Conservation (phyloP, 2,797 vertebrate species). For the Acanthopagrus latus region DNA sequence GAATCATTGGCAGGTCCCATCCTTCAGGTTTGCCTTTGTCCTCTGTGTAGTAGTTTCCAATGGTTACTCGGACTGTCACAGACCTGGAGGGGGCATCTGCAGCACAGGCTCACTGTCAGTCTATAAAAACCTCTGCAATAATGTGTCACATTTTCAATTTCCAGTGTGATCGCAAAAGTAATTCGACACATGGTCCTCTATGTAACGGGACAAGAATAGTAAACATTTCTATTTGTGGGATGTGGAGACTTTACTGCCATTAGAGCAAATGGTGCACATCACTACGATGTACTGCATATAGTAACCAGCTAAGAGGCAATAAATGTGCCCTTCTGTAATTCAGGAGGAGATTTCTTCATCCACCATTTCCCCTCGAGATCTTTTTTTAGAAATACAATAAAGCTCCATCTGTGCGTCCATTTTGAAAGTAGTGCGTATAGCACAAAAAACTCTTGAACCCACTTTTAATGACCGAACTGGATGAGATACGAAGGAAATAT, state of each 20-base stretch:
- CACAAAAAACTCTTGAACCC: constrained; percentile 5
- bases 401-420: constrained; percentile 66
- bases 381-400: constrained; percentile 68
- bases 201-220: constrained; percentile 56
- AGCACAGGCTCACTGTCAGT: constrained; percentile 19
- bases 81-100: constrained; percentile 32
- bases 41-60: constrained; percentile 57
- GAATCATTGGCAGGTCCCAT: constrained; percentile 68
- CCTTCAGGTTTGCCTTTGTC: constrained; percentile 67
- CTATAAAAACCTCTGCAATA: constrained; percentile 37
- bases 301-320: constrained; percentile 67
- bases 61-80: constrained; percentile 46
- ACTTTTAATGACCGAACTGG: constrained; percentile 34
- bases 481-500: constrained; percentile 43
- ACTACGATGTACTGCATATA: constrained; percentile 51
- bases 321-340: constrained; percentile 72
- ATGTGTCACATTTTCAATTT: constrained; percentile 29
- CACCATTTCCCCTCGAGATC: constrained; percentile 67
- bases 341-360: constrained; percentile 59
- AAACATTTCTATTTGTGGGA: constrained; percentile 65
- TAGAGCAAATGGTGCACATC: constrained; percentile 70
- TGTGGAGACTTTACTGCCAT: constrained; percentile 55
- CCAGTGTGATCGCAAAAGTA: constrained; percentile 25
- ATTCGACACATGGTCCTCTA: constrained; percentile 29
- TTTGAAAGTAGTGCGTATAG: constrained; percentile 49